Evolutionary conservation across 2,888 invertebrate species (phyloP).

Genomic region (Patella depressa): DNA sequence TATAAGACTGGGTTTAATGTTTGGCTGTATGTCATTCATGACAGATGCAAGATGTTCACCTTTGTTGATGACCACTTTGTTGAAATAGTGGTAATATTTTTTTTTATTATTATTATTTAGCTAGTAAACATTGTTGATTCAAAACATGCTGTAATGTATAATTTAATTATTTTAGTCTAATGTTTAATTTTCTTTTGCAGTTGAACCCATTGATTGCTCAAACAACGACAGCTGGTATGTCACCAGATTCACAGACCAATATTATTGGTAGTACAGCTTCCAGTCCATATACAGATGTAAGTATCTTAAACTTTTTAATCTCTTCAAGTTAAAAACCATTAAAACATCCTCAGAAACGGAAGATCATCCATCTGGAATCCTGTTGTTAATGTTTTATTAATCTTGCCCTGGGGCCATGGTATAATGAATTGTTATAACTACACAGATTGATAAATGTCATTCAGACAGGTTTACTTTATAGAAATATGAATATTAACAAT

Average conservation of each 20-base stretch:
- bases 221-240: slow-evolving; percentile 58
- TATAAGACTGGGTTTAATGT: no score
- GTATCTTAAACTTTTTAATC: slow-evolving; percentile 25
- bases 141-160: background rate
- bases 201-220: slow-evolving; percentile 64
- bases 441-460: no score
- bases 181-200: slow-evolving; percentile 47
- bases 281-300: slow-evolving; percentile 62
- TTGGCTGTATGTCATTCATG: no score
- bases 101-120: background rate
- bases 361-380: no score
- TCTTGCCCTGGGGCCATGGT: no score
- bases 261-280: slow-evolving; percentile 60
- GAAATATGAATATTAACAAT: no score
- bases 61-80: slow-evolving; percentile 3
- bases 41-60: background rate
- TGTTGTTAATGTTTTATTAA: no score
- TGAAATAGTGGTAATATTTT: background rate
- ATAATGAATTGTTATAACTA: no score
- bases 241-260: slow-evolving; percentile 65
- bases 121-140: background rate
- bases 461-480: no score
- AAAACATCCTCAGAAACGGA: no score
- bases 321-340: no score
- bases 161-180: background rate